Percentiles rank a stretch among this genome's conserved stretches.
These are phyloP conservation scores for Drosophila trichaetosa DNA, from an alignment of 2,888 invertebrate species.

Conservation along the genomic window DNA sequence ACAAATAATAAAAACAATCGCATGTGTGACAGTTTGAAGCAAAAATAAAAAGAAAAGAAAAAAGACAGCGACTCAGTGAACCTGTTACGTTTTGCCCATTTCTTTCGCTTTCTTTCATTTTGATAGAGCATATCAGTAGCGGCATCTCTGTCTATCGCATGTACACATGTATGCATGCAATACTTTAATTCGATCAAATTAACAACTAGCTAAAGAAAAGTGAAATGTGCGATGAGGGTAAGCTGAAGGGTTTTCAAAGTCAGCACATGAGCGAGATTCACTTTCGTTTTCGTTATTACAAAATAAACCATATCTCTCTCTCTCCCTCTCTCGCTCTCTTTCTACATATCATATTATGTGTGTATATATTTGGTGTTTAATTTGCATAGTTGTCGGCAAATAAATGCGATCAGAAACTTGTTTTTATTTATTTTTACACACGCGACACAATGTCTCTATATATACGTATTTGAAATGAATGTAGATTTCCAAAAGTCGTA, in stretches of 20 bases:
- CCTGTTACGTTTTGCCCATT: slow-evolving; percentile 56
- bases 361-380: slow-evolving; percentile 59
- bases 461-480: slow-evolving; percentile 41
- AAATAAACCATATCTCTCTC: slow-evolving; percentile 60
- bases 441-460: slow-evolving; percentile 73
- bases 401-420: slow-evolving; percentile 60
- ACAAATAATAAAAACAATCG: slow-evolving; percentile 2
- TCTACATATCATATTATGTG: slow-evolving; percentile 22
- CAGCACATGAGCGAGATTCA: slow-evolving; percentile 56
- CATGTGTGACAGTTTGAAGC: slow-evolving; percentile 61
- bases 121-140: slow-evolving; percentile 15
- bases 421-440: slow-evolving; percentile 47
- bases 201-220: slow-evolving; percentile 68
- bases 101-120: slow-evolving; percentile 69
- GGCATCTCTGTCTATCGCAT: slow-evolving; percentile 45
- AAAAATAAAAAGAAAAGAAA: slow-evolving; percentile 24
- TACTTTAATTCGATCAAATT: slow-evolving; percentile 73
- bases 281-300: slow-evolving; percentile 74
- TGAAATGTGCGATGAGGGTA: slow-evolving; percentile 71
- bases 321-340: slow-evolving; percentile 2
- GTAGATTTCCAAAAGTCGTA: slow-evolving; percentile 54
- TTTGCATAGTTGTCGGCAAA: slow-evolving; percentile 74
- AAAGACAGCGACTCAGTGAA: slow-evolving; percentile 37
- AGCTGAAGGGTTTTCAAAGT: slow-evolving; percentile 68
- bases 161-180: slow-evolving; percentile 2